Base-by-base conservation (phyloP, 2,888 invertebrate genomes). In the Lycia hirtaria region DNA sequence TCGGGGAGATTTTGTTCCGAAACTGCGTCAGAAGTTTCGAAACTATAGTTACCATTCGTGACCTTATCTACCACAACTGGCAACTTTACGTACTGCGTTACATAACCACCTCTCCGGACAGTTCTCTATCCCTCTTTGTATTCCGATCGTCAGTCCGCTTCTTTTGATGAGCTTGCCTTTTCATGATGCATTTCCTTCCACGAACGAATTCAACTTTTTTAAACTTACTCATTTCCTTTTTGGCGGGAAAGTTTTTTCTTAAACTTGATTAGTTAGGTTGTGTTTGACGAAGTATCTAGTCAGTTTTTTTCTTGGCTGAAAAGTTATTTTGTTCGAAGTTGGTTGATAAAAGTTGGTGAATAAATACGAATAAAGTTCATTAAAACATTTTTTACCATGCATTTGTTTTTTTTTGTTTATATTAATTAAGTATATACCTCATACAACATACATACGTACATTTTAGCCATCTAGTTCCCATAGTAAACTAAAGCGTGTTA, bases 91-190 rank as follows among this genome's bases (percentile, higher is more conserved):
- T 47, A 57, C 57, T 57, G 52, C 1, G 3, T 70, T 56, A 44
- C 38, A 52, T 7, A 9, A 24, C 20, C 61, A n/a, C 60, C 52
- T 55, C n/a, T 9, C 55, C 28, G 33, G 54, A 56, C 65, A 17
- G 22, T 37, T 19, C 12, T 15, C 38, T 67, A 56, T 32, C 52
- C 73, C 75, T 70, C 83, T 90, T 87, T 87, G 87, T 91, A 91
- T 91, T 90, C 90, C 20, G 41, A 82, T 75, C 75, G 69, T 62
- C 81, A 83, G 85, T 82, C 85, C 87, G 82, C 87, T 88, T 86
- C 91, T 90, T 91, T 91, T 90, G 91, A 91, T 88, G 90, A 91
- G 83, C 83, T 82, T 76, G 76, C 71, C 73, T 75, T 65, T 71
- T 65, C 55, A 62, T 48, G 62, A 78, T 79, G 79, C 80, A 78